Base-by-base conservation (phyloP, 1,140 invertebrate genomes). In the Euura saliciscinereae region DNA sequence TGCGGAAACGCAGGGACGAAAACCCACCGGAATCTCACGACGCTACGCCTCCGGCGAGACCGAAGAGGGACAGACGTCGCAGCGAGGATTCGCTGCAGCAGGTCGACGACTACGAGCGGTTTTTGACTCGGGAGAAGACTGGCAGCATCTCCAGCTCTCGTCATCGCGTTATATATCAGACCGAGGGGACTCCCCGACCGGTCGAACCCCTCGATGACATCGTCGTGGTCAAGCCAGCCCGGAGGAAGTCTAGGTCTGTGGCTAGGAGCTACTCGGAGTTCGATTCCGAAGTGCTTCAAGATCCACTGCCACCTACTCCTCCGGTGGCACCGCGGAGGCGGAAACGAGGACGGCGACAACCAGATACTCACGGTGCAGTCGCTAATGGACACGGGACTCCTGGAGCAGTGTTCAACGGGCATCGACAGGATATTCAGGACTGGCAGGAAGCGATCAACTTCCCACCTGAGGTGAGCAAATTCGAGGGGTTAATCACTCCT, bases 161-260 rank as follows among this genome's bases (percentile, higher is more conserved):
- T 10, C 86, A 87, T 51, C 74, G 80, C 4, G 70, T 88, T 2
- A 84, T 88, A 6, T 88, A 88, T 43, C 83, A 84, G 66, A 75
- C 84, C 0, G 84, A 87, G 13, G 69, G 43, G 11, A 44, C 74
- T 45, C 78, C 76, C 0, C 44, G 74, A 3, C 73, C 69, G 11
- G 46, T 59, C 7, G 85, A 84, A 44, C 83, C 79, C 0, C 68
- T 87, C 4, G 86, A 87, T 44, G 84, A 88, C 8, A 86, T 88
- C 6, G 81, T 88, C 1, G 77, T 88, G 0, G 78, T 88, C 0
- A 88, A 87, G 68, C 87, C 87, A 0, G 69, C 76, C 0, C 78
- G 87, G 6, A 77, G 84, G 42, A 87, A 87, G 71, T 87, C 85
- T 0, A 84, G 78, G 28, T 78, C 79, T 3, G 81, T 79, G 0